A percentile compares a stretch with the other conserved stretches of the same genome.
Conservation (phyloP, 2,113 vertebrate species). For the Upupa epops region DNA sequence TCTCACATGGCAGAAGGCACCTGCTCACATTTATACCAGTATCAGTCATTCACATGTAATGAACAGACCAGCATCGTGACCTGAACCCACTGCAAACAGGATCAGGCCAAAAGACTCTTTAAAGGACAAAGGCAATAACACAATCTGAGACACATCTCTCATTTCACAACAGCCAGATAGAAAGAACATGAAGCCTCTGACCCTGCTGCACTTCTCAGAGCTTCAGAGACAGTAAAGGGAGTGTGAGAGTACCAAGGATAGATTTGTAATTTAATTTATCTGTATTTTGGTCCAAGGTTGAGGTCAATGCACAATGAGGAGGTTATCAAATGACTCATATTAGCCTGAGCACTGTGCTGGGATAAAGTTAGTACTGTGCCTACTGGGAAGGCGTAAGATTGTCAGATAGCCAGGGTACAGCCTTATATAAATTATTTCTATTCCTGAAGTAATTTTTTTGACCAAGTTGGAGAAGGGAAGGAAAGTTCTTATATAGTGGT, state of each 20-base stretch:
- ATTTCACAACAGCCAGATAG: neutral
- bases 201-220: neutral
- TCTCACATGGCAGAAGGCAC: neutral
- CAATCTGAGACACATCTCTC: neutral
- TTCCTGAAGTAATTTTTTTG: slow-evolving; percentile 54
- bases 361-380: slow-evolving; percentile 62
- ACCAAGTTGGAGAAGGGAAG: neutral
- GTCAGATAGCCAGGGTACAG: slow-evolving; percentile 38
- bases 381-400: slow-evolving; percentile 41
- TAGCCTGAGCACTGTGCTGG: neutral
- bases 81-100: neutral
- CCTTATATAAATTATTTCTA: slow-evolving; percentile 52
- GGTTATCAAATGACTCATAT: slow-evolving; percentile 64
- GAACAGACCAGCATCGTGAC: neutral
- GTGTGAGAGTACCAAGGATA: neutral
- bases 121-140: neutral
- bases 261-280: slow-evolving; percentile 53
- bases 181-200: neutral
- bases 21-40: neutral
- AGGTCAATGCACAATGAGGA: slow-evolving; percentile 50
- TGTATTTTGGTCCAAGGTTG: slow-evolving; percentile 71
- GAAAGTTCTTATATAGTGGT: neutral
- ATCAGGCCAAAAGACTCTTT: neutral
- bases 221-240: neutral
- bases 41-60: neutral